Percentiles rank a stretch among this genome's conserved stretches.
Conservation (phyloP, 2,113 vertebrate genomes). For the Tachysurus vachellii region DNA sequence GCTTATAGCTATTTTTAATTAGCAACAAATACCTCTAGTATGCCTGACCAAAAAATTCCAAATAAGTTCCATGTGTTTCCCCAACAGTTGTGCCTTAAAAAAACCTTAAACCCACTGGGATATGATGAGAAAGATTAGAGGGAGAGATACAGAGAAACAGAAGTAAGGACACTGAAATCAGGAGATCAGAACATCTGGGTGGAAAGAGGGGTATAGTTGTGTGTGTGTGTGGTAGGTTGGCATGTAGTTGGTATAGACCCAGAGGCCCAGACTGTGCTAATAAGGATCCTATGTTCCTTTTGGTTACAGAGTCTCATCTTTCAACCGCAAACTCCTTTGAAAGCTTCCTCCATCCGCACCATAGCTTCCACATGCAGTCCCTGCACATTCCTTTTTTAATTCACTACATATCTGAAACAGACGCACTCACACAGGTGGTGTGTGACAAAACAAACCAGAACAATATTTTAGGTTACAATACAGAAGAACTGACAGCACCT, state of each 20-base stretch:
- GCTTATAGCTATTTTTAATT: constrained; percentile 26
- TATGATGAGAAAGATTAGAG: not conserved
- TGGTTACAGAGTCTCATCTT: constrained; percentile 20
- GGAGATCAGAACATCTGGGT: constrained; percentile 9
- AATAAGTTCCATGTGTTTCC: constrained; percentile 24
- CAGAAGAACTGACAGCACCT: constrained; percentile 59
- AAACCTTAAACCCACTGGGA: constrained; percentile 8
- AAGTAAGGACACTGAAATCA: not conserved
- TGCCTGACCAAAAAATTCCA: constrained; percentile 1
- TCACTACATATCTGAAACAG: constrained; percentile 11
- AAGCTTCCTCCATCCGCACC: not conserved
- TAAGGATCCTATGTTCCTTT: constrained; percentile 27
- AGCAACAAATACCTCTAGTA: constrained; percentile 20
- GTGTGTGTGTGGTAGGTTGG: not conserved
- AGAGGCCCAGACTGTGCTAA: constrained; percentile 10
- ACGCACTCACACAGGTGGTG: not conserved
- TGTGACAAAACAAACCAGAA: not conserved
- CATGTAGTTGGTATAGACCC: constrained; percentile 10
- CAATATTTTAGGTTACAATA: not conserved
- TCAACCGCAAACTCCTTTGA: constrained; percentile 8
- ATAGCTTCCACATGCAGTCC: not conserved
- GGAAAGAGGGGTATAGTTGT: not conserved
- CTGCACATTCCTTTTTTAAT: not conserved
- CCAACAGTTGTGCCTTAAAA: constrained; percentile 7
- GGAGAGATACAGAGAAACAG: not conserved